Evolutionary conservation across 1,140 invertebrate species (phyloP).

Genomic region (Brachionus manjavacas): DNA sequence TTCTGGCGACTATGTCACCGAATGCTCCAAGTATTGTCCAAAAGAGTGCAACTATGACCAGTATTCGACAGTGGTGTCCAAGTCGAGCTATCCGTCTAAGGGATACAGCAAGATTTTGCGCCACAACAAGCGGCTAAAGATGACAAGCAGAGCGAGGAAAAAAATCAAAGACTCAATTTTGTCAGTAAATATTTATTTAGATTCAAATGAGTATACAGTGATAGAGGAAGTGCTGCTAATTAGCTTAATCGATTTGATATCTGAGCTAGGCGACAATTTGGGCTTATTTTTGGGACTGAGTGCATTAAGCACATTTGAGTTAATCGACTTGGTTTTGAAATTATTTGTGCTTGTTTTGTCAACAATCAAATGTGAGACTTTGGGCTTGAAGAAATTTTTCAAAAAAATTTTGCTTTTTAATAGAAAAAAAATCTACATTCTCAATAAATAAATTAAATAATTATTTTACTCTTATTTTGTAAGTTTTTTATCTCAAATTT

Average conservation of each 20-base stretch:
- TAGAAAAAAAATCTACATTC: neutral
- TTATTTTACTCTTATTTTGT: too few species aligned
- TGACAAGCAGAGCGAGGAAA: neutral
- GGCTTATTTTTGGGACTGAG: slow-evolving; percentile 23
- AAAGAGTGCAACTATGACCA: slow-evolving; percentile 16
- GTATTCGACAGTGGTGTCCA: neutral
- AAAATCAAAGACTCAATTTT: neutral
- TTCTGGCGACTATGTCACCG: neutral
- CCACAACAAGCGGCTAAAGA: neutral
- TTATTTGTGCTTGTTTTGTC: neutral
- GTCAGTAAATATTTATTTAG: slow-evolving; percentile 27
- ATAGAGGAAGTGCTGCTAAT: slow-evolving; percentile 26
- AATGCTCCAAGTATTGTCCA: neutral
- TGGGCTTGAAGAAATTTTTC: neutral
- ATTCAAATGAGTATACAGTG: neutral
- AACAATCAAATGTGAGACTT: neutral
- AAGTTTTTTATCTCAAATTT: too few species aligned
- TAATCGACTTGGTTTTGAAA: slow-evolving; percentile 1
- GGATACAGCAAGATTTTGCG: neutral
- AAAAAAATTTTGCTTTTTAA: neutral
- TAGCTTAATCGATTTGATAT: slow-evolving; percentile 22
- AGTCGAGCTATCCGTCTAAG: neutral
- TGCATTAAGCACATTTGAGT: slow-evolving; percentile 38
- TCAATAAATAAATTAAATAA: neutral
- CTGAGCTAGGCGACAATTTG: slow-evolving; percentile 26